Percentiles rank a stretch among this genome's conserved stretches.
phyloP scores from a whole-genome alignment of 2,888 invertebrate genomes.

The Neoitamus cyanurus region DNA sequence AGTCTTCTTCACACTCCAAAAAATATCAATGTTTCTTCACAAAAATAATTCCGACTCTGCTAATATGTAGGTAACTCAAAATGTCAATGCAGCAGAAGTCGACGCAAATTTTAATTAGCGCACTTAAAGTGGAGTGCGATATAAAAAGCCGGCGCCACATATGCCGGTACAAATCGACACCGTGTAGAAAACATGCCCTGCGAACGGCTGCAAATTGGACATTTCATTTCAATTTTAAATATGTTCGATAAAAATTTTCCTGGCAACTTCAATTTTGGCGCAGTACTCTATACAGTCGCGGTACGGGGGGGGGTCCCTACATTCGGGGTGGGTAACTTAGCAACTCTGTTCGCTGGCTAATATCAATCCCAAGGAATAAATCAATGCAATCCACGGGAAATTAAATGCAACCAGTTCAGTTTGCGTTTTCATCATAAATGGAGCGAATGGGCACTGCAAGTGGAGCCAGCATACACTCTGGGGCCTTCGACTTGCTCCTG shows the following conservation, averaged over 20 bases:
- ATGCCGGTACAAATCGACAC: neutral
- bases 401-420: neutral
- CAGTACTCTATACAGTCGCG: neutral
- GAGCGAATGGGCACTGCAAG: neutral
- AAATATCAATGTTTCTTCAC: neutral
- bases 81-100: neutral
- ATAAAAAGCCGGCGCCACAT: neutral
- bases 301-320: neutral
- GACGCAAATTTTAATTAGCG: neutral
- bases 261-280: slow-evolving; percentile 2
- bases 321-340: neutral
- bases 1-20: neutral
- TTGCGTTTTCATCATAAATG: neutral
- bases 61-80: neutral
- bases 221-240: slow-evolving; percentile 25
- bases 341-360: neutral
- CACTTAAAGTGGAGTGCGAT: neutral
- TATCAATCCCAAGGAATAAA: neutral
- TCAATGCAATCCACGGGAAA: neutral
- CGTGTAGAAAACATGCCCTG: neutral
- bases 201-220: neutral
- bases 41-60: neutral
- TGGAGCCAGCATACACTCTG: neutral
- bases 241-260: slow-evolving; percentile 8
- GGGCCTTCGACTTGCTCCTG: neutral